These are phyloP conservation scores for Dysidea cf. avara DNA, from an alignment of 37 sponge, comb jelly and placozoan genomes.

Conservation along the genomic window DNA sequence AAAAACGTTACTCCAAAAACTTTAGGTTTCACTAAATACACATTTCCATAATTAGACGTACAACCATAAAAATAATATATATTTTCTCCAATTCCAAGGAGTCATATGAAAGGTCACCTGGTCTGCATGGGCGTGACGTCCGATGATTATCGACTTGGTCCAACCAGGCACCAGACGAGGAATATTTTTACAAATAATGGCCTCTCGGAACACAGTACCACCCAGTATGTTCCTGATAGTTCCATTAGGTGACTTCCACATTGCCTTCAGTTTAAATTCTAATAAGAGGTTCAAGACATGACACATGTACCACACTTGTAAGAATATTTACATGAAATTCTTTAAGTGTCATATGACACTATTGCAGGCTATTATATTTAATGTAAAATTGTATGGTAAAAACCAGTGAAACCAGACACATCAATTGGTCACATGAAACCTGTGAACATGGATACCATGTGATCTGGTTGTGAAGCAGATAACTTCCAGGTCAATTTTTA, in stretches of 20 bases:
- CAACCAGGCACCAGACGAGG: conserved; percentile 91
- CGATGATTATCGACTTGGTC: conserved; percentile 95
- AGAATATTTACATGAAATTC: neutral
- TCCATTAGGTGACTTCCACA: conserved; percentile 99
- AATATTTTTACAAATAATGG: conserved; percentile 95
- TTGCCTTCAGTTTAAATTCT: conserved; percentile 94
- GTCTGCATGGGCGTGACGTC: conserved; percentile 94
- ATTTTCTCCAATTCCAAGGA: no score
- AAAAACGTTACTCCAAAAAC: no score
- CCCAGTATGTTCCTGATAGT: conserved; percentile 98
- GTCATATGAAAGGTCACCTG: no score
- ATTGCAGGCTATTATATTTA: no score
- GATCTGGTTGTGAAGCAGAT: no score
- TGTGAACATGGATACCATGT: no score
- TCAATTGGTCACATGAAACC: no score
- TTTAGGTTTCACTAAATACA: no score
- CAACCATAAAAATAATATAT: no score
- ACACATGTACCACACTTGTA: neutral
- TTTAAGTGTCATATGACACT: neutral
- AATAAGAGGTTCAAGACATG: neutral
- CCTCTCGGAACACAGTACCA: conserved; percentile 95
- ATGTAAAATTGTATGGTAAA: neutral
- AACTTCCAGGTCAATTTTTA: no score
- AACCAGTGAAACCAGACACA: no score
- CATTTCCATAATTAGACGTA: no score